phyloP scores from a whole-genome alignment of 2,797 vertebrate genomes.

The Thunnus albacares region DNA sequence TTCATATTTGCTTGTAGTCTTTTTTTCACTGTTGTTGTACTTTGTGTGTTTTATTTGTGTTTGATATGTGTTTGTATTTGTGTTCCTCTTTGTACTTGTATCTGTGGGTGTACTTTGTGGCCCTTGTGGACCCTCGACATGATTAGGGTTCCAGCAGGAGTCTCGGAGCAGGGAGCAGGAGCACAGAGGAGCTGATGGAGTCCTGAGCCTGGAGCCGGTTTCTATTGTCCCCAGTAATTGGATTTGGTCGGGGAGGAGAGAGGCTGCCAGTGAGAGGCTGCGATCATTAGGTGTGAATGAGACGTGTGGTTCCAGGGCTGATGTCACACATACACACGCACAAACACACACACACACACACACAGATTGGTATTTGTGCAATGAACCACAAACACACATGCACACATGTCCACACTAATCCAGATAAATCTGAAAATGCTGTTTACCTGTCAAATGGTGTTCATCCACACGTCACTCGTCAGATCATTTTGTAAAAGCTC shows the following conservation, averaged over 20 bases:
- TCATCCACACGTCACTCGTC: conserved; percentile 10
- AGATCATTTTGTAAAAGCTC: conserved; percentile 14
- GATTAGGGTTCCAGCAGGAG: conserved; percentile 75
- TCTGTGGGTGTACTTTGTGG: conserved; percentile 48
- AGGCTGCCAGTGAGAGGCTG: conserved; percentile 71
- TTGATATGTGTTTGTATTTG: conserved; percentile 30
- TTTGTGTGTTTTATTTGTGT: conserved; percentile 5
- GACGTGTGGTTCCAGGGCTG: conserved; percentile 38
- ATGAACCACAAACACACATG: background rate
- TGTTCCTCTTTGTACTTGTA: conserved; percentile 22
- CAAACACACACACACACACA: conserved; percentile 17
- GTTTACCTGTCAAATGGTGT: conserved; percentile 44
- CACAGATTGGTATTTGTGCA: conserved; percentile 30
- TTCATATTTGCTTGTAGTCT: background rate
- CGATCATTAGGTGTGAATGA: conserved; percentile 83
- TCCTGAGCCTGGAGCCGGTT: conserved; percentile 64
- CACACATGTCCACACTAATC: conserved; percentile 14
- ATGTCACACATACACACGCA: conserved; percentile 30
- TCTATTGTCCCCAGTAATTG: conserved; percentile 85
- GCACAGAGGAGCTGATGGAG: conserved; percentile 68
- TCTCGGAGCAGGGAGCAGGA: conserved; percentile 55
- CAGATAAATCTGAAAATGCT: conserved; percentile 36
- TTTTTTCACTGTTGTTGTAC: conserved; percentile 1
- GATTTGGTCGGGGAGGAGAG: conserved; percentile 80
- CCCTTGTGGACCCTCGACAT: conserved; percentile 73